A percentile compares a stretch with the other conserved stretches of the same genome.
phyloP scores from a whole-genome alignment of 1,140 invertebrate species.

The Leptinotarsa defecta region DNA sequence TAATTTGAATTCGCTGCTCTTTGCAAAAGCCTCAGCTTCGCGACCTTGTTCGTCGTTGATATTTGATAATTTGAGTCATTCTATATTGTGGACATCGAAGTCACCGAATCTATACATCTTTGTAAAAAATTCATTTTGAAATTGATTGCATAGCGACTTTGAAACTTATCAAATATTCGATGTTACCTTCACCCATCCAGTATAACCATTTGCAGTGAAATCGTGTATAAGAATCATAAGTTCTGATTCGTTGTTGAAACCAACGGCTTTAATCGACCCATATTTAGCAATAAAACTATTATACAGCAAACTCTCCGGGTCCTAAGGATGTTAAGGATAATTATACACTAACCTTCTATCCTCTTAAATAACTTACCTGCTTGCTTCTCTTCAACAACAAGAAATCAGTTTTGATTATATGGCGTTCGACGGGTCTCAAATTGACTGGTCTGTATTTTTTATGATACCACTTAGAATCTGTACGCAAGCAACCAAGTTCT shows the following conservation, averaged over 20 bases:
- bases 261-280: slow-evolving; percentile 39
- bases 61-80: too few species aligned
- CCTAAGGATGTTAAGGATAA: not conserved
- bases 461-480: slow-evolving; percentile 50
- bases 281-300: slow-evolving; percentile 24
- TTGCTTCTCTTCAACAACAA: slow-evolving; percentile 38
- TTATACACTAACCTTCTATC: not conserved
- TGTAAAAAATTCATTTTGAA: too few species aligned
- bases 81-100: too few species aligned
- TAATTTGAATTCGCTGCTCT: too few species aligned
- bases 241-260: slow-evolving; percentile 39
- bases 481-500: slow-evolving; percentile 49
- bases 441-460: slow-evolving; percentile 47
- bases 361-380: not conserved
- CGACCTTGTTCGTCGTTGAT: too few species aligned
- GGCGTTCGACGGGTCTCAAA: slow-evolving; percentile 48
- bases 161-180: not conserved
- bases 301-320: slow-evolving; percentile 18
- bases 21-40: too few species aligned
- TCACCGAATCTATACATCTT: too few species aligned
- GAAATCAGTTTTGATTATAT: slow-evolving; percentile 52
- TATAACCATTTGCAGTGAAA: slow-evolving; percentile 53
- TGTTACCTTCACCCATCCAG: slow-evolving; percentile 53
- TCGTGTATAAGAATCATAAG: slow-evolving; percentile 51
- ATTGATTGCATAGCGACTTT: slow-evolving; percentile 7